These are phyloP conservation scores for Sphyrna mokarran DNA, from an alignment of 2,113 vertebrate species.

Conservation along the genomic window DNA sequence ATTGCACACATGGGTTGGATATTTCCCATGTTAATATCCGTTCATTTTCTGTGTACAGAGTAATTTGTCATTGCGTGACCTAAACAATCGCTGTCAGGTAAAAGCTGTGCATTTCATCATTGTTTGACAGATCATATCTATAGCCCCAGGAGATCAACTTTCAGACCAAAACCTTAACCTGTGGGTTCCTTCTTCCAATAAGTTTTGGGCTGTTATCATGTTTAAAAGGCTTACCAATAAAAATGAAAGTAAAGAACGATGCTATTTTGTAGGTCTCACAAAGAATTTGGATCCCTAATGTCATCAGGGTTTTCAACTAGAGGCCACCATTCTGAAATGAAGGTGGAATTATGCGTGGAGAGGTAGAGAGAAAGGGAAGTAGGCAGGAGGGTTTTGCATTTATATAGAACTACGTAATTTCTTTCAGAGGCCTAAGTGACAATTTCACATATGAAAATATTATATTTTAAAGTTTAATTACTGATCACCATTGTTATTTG, in stretches of 20 bases:
- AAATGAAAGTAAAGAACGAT: not conserved
- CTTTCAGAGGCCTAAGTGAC: not conserved
- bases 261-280: not conserved
- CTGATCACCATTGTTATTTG: not conserved
- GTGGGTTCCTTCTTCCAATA: not conserved
- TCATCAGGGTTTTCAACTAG: not conserved
- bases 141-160: not conserved
- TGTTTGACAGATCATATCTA: not conserved
- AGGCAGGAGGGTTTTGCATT: not conserved
- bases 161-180: not conserved
- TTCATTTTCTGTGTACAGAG: not conserved
- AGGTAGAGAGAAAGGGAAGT: not conserved
- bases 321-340: not conserved
- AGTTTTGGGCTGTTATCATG: not conserved
- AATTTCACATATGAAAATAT: not conserved
- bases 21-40: not conserved
- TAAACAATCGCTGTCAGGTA: not conserved
- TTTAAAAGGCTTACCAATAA: not conserved
- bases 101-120: not conserved
- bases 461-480: not conserved
- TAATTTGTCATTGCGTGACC: not conserved
- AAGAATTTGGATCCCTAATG: not conserved
- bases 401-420: not conserved
- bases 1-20: not conserved
- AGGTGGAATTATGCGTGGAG: not conserved